phyloP scores from a whole-genome alignment of 2,113 vertebrate species.

The Sphyrna mokarran region DNA sequence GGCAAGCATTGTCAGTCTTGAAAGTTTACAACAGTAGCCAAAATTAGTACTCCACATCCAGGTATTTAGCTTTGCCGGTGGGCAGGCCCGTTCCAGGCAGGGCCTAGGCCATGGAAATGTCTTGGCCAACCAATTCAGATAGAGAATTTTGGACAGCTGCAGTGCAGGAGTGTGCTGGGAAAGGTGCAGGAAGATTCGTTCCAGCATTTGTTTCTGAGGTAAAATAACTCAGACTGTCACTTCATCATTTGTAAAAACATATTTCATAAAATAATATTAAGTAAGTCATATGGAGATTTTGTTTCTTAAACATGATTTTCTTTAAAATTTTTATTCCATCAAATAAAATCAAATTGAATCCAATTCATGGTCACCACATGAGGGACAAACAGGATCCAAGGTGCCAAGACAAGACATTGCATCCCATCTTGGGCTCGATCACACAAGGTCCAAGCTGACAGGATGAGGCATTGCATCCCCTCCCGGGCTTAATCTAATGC shows the following conservation, averaged over 20 bases:
- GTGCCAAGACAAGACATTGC: too few relatives aligned
- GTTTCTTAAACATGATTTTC: neutral
- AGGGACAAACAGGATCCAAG: too few relatives aligned
- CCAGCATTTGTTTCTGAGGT: neutral
- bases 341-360: too few relatives aligned
- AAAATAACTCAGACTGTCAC: neutral
- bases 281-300: neutral
- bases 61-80: neutral
- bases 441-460: too few relatives aligned
- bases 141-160: neutral
- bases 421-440: too few relatives aligned
- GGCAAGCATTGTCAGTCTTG: neutral
- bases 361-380: too few relatives aligned
- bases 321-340: too few relatives aligned
- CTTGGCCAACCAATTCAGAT: neutral
- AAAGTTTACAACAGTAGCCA: neutral
- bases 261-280: neutral
- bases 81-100: too few relatives aligned
- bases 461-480: too few relatives aligned
- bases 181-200: neutral
- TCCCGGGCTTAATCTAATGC: too few relatives aligned
- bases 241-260: neutral
- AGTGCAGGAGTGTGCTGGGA: neutral
- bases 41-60: neutral
- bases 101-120: neutral